These are phyloP conservation scores for Halictus quadricinctus DNA, from an alignment of 2,888 invertebrate species.

Conservation along the genomic window DNA sequence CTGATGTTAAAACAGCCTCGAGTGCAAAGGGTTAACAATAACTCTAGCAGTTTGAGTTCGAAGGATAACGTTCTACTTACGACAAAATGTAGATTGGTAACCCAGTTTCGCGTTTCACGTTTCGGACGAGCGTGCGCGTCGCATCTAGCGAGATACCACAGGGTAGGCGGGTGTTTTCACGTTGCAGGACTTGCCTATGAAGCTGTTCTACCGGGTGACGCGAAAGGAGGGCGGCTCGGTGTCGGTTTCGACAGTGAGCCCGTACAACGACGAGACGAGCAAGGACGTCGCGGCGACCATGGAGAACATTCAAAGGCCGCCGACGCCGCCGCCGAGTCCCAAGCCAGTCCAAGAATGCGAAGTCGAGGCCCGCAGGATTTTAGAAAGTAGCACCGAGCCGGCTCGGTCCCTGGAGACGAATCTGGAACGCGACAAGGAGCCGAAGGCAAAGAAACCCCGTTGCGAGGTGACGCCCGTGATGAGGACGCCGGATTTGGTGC, in stretches of 20 bases:
- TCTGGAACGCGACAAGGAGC: slow-evolving; percentile 69
- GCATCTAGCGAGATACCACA: slow-evolving; percentile 31
- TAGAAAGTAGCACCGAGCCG: slow-evolving; percentile 46
- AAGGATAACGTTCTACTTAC: neutral
- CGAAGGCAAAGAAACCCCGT: slow-evolving; percentile 76
- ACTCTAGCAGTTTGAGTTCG: neutral
- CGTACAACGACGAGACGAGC: slow-evolving; percentile 43
- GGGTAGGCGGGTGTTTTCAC: slow-evolving; percentile 43
- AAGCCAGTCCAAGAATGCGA: slow-evolving; percentile 69
- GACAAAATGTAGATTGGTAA: neutral
- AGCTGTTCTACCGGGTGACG: slow-evolving; percentile 73
- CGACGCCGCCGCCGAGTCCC: slow-evolving; percentile 78
- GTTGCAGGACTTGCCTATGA: slow-evolving; percentile 78
- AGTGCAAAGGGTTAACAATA: neutral
- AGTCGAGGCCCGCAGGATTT: slow-evolving; percentile 50
- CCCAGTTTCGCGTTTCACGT: slow-evolving; percentile 5
- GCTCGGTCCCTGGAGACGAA: slow-evolving; percentile 53
- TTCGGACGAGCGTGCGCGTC: neutral
- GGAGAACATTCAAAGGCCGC: slow-evolving; percentile 77
- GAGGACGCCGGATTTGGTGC: slow-evolving; percentile 71
- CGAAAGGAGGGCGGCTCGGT: slow-evolving; percentile 65
- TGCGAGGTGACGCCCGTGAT: slow-evolving; percentile 79
- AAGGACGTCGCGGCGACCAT: slow-evolving; percentile 64
- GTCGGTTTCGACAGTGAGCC: slow-evolving; percentile 22
- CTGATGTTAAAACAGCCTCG: neutral